phyloP scores from a whole-genome alignment of 2,113 vertebrate species.

The Cinclus mexicanus region DNA sequence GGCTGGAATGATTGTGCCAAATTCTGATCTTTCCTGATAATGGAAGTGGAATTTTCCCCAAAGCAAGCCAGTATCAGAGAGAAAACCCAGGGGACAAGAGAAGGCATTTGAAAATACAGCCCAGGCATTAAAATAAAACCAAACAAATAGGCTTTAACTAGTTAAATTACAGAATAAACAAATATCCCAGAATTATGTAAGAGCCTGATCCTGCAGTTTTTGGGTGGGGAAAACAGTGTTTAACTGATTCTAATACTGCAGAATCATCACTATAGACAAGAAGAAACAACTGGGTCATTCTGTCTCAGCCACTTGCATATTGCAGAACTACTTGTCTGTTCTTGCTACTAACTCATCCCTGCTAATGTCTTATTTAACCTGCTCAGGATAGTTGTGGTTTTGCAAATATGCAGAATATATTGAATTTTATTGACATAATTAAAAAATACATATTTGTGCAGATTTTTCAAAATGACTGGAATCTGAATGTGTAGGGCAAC shows the following conservation, averaged over 20 bases:
- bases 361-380: slow-evolving; percentile 71
- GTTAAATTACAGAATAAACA: not conserved
- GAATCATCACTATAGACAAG: slow-evolving; percentile 5
- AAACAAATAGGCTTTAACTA: not conserved
- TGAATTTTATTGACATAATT: slow-evolving; percentile 63
- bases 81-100: not conserved
- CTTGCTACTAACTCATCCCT: slow-evolving; percentile 10
- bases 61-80: not conserved
- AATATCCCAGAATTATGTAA: not conserved
- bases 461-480: slow-evolving; percentile 62
- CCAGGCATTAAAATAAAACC: not conserved
- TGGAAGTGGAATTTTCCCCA: slow-evolving; percentile 38
- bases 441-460: slow-evolving; percentile 70
- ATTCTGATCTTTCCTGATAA: not conserved
- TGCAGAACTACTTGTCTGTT: slow-evolving; percentile 31
- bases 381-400: slow-evolving; percentile 50
- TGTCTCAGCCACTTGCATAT: slow-evolving; percentile 39
- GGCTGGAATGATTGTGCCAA: slow-evolving; percentile 34
- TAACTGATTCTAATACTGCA: slow-evolving; percentile 33
- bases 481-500: slow-evolving; percentile 64
- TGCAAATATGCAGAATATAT: slow-evolving; percentile 68
- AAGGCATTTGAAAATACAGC: not conserved
- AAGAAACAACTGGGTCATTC: slow-evolving; percentile 57
- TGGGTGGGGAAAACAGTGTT: not conserved
- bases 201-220: slow-evolving; percentile 1